phyloP scores from a whole-genome alignment of 2,113 vertebrate species.

The Uria aalge region DNA sequence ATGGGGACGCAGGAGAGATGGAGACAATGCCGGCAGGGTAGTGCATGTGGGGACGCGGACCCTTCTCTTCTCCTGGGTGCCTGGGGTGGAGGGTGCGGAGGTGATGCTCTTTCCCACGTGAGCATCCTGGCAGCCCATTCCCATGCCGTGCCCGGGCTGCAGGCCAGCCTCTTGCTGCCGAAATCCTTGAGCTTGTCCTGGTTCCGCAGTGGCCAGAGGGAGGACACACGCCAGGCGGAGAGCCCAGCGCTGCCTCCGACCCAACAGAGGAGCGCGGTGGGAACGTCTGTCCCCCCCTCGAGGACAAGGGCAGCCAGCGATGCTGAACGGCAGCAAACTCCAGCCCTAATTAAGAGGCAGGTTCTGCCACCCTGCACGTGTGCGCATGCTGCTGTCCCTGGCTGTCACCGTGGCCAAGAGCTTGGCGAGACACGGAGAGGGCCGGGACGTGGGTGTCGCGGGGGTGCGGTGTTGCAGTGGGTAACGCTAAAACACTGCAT shows the following conservation, averaged over 20 bases:
- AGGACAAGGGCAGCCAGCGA: not conserved
- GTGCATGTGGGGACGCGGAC: accelerated
- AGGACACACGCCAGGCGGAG: accelerated
- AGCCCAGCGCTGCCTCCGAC: accelerated
- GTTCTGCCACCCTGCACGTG: accelerated
- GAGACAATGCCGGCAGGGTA: not conserved
- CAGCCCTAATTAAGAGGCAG: not conserved
- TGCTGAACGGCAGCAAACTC: not conserved
- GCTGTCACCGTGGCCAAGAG: accelerated
- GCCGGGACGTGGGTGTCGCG: accelerated
- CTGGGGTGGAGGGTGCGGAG: not conserved
- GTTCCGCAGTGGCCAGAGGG: accelerated
- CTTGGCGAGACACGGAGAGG: accelerated
- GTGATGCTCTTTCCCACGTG: not conserved
- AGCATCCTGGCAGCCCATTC: not conserved
- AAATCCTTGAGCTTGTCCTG: not conserved
- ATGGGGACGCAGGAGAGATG: not conserved
- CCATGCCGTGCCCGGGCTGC: accelerated
- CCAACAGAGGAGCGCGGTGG: not conserved
- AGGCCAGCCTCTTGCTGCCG: not conserved
- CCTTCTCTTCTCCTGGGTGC: not conserved
- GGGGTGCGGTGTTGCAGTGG: accelerated
- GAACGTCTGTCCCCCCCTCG: not conserved
- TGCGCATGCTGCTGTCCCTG: accelerated
- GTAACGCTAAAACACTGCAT: accelerated